These are phyloP conservation scores for Maconellicoccus hirsutus DNA, from an alignment of 1,140 invertebrate genomes.

Conservation along the genomic window DNA sequence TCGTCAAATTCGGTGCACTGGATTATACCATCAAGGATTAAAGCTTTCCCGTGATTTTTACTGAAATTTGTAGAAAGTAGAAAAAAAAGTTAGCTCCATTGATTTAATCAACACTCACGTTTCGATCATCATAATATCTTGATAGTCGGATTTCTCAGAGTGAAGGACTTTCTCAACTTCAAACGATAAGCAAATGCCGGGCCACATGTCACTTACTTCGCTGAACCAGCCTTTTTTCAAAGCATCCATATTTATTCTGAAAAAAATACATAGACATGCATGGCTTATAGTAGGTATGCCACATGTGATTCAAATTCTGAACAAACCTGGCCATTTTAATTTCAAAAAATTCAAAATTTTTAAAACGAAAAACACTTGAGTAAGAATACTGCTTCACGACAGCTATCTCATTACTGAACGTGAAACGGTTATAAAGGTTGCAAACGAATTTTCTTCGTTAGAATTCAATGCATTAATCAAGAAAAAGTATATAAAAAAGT, in stretches of 20 bases:
- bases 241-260: conserved; percentile 39
- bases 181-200: conserved; percentile 79
- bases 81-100: conserved; percentile 27
- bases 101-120: no score
- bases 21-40: conserved; percentile 92
- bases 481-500: no score
- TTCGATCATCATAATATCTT: conserved; percentile 80
- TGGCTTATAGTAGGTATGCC: no score
- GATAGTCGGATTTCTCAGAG: conserved; percentile 71
- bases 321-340: background rate
- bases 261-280: background rate
- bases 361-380: no score
- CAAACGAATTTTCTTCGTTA: no score
- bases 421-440: no score
- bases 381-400: no score
- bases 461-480: no score
- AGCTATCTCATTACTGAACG: no score
- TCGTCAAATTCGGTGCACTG: conserved; percentile 95
- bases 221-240: conserved; percentile 81
- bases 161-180: conserved; percentile 75
- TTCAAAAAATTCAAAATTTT: background rate
- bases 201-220: conserved; percentile 79
- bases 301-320: background rate
- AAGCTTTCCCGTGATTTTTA: conserved; percentile 70
- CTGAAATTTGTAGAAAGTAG: conserved; percentile 38